Conservation (phyloP, 2,113 vertebrate genomes). For the Notothenia coriiceps region DNA sequence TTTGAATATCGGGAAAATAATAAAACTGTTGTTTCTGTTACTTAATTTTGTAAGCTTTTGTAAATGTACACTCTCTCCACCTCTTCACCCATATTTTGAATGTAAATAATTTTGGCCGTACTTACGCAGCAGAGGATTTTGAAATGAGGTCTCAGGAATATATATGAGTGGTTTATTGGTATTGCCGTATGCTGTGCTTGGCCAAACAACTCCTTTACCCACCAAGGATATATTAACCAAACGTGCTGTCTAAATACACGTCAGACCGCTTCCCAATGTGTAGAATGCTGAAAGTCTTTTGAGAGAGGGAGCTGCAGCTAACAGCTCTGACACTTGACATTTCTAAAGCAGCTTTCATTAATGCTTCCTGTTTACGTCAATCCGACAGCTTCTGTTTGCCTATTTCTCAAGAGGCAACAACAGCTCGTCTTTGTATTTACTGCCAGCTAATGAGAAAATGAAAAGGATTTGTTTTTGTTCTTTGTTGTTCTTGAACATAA, state of each 20-base stretch:
- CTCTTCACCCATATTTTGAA: no score
- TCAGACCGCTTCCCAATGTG: slow-evolving; percentile 36
- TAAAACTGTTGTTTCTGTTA: no score
- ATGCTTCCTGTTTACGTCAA: slow-evolving; percentile 32
- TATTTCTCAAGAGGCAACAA: slow-evolving; percentile 5
- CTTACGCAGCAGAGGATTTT: slow-evolving; percentile 27
- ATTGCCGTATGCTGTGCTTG: slow-evolving; percentile 22
- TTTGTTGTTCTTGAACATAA: slow-evolving; percentile 9
- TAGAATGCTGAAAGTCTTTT: slow-evolving; percentile 30
- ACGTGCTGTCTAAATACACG: slow-evolving; percentile 37
- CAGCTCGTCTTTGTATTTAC: neutral
- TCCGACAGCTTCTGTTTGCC: neutral
- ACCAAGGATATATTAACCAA: slow-evolving; percentile 28
- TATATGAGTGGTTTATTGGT: slow-evolving; percentile 31
- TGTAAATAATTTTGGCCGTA: neutral
- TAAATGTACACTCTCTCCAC: no score
- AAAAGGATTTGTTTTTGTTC: neutral
- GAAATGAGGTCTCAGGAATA: slow-evolving; percentile 44
- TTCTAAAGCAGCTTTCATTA: slow-evolving; percentile 35
- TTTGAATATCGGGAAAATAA: no score
- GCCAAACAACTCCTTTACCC: slow-evolving; percentile 16
- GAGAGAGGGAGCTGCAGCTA: slow-evolving; percentile 26
- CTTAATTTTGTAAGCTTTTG: no score
- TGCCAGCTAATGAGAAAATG: neutral
- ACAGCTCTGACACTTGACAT: neutral